Conservation (phyloP, 2,113 vertebrate species). For the Holacanthus passer region DNA sequence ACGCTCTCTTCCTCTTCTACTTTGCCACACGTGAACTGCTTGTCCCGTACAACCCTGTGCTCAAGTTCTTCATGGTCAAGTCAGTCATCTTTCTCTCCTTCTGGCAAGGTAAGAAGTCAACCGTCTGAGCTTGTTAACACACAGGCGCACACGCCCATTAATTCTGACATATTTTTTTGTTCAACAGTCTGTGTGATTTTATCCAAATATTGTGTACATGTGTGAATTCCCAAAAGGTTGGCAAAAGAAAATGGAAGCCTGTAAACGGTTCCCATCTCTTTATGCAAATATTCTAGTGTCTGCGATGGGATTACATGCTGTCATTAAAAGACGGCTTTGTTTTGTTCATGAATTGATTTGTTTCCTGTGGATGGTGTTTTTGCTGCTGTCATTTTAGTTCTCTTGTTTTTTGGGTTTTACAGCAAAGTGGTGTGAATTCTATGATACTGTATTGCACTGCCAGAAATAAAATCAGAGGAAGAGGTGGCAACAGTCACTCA, state of each 20-base stretch:
- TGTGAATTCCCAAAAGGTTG: neutral
- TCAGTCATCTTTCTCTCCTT: conserved; percentile 98
- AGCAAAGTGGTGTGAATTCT: neutral
- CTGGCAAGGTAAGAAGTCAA: conserved; percentile 90
- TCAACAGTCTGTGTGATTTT: neutral
- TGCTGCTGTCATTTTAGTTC: neutral
- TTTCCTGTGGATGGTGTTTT: neutral
- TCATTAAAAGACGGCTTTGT: neutral
- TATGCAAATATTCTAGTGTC: neutral
- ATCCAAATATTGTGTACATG: neutral
- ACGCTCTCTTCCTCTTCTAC: conserved; percentile 97
- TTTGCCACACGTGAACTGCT: conserved; percentile 94
- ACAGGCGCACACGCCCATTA: neutral
- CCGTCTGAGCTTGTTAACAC: neutral
- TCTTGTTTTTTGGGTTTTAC: too few relatives aligned
- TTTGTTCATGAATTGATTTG: neutral
- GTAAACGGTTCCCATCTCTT: neutral
- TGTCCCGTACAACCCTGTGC: conserved; percentile 93
- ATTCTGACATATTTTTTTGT: neutral
- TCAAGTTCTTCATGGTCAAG: conserved; percentile 99
- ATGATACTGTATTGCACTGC: neutral
- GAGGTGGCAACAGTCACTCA: too few relatives aligned
- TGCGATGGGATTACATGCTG: neutral
- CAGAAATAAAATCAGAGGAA: neutral
- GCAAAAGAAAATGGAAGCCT: neutral